Evolutionary conservation across 2,888 invertebrate genomes (phyloP), one percentile per base, ranked within the genome.

Genomic region (Chesias legatella): DNA sequence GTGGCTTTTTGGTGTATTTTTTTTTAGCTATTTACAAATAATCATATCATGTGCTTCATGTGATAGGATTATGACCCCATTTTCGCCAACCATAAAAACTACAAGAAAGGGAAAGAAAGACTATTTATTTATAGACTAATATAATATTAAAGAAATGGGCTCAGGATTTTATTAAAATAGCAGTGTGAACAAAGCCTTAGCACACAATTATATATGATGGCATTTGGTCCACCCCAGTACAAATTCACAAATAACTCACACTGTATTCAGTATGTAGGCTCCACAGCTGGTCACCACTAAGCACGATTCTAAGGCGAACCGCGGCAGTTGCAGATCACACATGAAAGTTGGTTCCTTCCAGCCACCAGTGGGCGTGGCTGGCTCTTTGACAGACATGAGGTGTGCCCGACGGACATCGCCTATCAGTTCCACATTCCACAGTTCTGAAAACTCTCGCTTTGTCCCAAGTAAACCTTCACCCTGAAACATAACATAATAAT

Each of bases 201-300:
- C n/a, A n/a, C n/a, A n/a, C n/a, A n/a, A n/a, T n/a, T n/a, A n/a
- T n/a, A n/a, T n/a, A n/a, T n/a, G n/a, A n/a, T n/a, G n/a, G n/a
- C n/a, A n/a, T n/a, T n/a, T n/a, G n/a, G n/a, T n/a, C n/a, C n/a
- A n/a, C n/a, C 13, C 3, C 5, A 17, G 13, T 1, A 3, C 2
- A 22, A 22, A 13, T 22, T 9, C 1, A 41, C 7, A 30, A 1
- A 27, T 13, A 9, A 75, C 86, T 82, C 63, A 89, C 89, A 84
- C 79, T 39, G 88, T 88, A 40, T 79, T 85, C 32, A 91, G 65
- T 34, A 90, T 78, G 58, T 90, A 92, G 17, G 90, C 89, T 8
- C 89, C 89, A 33, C 78, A 71, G 17, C 80, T 82, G 1, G 91
- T 91, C 9, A 92, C 74, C 5, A 92, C 64, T 0, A 91, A 69